A percentile compares a stretch with the other conserved stretches of the same genome.
phyloP scores from a whole-genome alignment of 1,140 invertebrate species.

The Drosophila lini region DNA sequence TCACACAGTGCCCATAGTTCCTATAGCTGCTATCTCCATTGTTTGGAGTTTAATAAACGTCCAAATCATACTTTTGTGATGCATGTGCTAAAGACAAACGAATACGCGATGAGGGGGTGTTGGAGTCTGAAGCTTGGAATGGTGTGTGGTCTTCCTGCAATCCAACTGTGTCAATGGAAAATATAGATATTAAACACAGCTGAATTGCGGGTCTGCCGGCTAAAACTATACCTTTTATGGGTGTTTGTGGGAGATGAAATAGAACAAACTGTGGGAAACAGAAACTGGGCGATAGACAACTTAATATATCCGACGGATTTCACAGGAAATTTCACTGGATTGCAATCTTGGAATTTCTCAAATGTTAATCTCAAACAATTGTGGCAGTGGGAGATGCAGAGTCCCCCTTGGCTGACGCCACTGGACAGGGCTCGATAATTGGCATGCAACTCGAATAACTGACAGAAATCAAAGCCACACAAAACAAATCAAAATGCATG shows the following conservation, averaged over 20 bases:
- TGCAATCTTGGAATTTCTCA: constrained; percentile 15
- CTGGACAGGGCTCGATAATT: constrained; percentile 47
- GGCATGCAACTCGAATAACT: constrained; percentile 73
- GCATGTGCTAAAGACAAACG: constrained; percentile 79
- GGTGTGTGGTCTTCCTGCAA: constrained; percentile 43
- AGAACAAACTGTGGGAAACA: constrained; percentile 21
- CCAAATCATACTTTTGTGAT: constrained; percentile 79
- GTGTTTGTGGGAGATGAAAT: constrained; percentile 30
- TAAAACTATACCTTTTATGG: constrained; percentile 10
- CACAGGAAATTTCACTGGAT: constrained; percentile 3
- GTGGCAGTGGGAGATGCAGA: constrained; percentile 6
- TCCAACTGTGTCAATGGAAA: constrained; percentile 31
- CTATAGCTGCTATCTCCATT: constrained; percentile 30
- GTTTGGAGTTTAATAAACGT: constrained; percentile 78
- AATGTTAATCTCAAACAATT: constrained; percentile 4
- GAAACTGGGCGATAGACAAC: constrained; percentile 1
- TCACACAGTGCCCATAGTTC: constrained; percentile 4
- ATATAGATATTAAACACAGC: constrained; percentile 14
- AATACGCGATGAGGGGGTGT: constrained; percentile 42
- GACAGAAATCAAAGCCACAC: constrained; percentile 71
- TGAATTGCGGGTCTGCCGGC: neutral
- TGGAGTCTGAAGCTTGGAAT: constrained; percentile 7
- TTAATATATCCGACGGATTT: constrained; percentile 6
- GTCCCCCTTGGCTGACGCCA: constrained; percentile 6
- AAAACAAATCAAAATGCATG: constrained; percentile 77